Evolutionary conservation across 2,888 invertebrate genomes (phyloP).

Genomic region (Prosapia bicincta): DNA sequence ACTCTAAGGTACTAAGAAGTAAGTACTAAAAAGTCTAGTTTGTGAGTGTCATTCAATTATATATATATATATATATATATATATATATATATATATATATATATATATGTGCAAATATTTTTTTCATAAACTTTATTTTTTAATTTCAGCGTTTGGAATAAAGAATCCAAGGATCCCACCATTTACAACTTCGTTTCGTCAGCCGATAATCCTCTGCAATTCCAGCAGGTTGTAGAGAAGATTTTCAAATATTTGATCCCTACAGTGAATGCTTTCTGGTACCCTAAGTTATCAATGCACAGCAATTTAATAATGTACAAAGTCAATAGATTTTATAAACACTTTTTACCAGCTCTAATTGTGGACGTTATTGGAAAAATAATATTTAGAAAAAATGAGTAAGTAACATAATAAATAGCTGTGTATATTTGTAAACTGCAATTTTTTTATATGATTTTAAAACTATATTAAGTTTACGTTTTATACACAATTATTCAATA

Average conservation of each 20-base stretch:
- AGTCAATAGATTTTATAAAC: constrained; percentile 60
- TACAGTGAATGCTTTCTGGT: constrained; percentile 42
- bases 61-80: no score
- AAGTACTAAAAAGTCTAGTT: no score
- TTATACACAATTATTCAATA: no score
- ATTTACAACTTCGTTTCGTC: constrained; percentile 87
- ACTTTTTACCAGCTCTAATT: constrained; percentile 66
- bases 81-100: no score
- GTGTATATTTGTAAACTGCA: no score
- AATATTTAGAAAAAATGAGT: constrained; percentile 21
- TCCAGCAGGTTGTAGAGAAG: constrained; percentile 62
- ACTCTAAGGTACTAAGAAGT: no score
- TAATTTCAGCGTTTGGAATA: constrained; percentile 20
- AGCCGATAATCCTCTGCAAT: constrained; percentile 70
- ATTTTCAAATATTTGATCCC: constrained; percentile 51
- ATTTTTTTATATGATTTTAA: no score
- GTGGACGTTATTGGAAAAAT: constrained; percentile 50
- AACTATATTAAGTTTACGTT: no score
- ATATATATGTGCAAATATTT: no score
- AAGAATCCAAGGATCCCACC: constrained; percentile 7
- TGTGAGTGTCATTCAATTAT: no score
- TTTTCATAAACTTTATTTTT: no score
- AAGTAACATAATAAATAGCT: no score
- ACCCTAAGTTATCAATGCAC: constrained; percentile 55
- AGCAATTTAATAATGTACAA: constrained; percentile 52